phyloP scores from a whole-genome alignment of 2,113 vertebrate genomes.

The Phocoena sinus region DNA sequence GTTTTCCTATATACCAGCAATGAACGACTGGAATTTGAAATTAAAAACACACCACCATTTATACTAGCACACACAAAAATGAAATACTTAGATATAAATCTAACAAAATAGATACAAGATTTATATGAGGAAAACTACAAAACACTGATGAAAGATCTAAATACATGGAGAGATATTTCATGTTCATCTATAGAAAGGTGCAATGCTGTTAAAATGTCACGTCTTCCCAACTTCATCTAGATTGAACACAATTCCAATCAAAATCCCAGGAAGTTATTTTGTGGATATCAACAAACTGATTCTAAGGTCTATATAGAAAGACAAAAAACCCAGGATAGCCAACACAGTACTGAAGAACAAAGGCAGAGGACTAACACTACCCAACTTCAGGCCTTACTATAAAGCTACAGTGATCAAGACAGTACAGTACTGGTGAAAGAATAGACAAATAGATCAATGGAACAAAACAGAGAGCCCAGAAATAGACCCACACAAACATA shows the following conservation, averaged over 20 bases:
- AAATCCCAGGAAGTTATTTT: slow-evolving; percentile 21
- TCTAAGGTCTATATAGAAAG: not conserved
- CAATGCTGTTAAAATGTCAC: not conserved
- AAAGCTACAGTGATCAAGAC: not conserved
- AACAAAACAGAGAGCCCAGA: not conserved
- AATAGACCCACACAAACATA: not conserved
- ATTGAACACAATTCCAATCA: slow-evolving; percentile 10
- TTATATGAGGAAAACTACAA: not conserved
- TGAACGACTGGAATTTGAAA: not conserved
- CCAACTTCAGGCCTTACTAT: not conserved
- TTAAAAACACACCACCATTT: not conserved
- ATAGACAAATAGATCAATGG: not conserved
- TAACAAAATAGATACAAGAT: not conserved
- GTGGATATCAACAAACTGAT: not conserved
- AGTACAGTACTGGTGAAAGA: not conserved
- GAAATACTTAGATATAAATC: not conserved
- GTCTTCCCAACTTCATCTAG: not conserved
- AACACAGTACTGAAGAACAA: not conserved
- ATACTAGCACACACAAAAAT: not conserved
- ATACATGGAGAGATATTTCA: not conserved
- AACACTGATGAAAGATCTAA: not conserved
- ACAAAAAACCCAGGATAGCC: not conserved
- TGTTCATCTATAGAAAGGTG: not conserved
- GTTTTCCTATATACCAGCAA: not conserved
- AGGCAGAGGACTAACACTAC: not conserved